Evolutionary conservation across 2,888 invertebrate genomes (phyloP).

Genomic region (Abrostola tripartita): DNA sequence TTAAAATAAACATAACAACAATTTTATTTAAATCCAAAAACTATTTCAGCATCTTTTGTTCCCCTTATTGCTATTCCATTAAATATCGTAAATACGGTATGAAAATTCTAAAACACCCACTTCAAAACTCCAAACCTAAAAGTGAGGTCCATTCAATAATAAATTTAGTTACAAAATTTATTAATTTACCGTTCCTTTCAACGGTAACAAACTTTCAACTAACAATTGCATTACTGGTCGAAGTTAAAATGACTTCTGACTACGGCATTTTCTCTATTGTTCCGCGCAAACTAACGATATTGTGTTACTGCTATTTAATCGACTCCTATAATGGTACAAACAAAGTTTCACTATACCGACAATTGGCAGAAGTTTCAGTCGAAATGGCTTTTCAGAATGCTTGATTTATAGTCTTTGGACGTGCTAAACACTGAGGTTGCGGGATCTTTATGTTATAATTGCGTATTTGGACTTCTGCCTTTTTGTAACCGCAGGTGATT

Average conservation of each 20-base stretch:
- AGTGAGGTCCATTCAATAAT: constrained; percentile 14
- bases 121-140: neutral
- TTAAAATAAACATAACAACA: no score
- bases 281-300: constrained; percentile 30
- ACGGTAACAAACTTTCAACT: constrained; percentile 37
- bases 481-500: no score
- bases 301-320: constrained; percentile 45
- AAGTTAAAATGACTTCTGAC: constrained; percentile 47
- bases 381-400: constrained; percentile 15
- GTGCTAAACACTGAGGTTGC: neutral
- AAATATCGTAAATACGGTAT: neutral
- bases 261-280: constrained; percentile 54
- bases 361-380: constrained; percentile 35
- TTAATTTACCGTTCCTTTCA: constrained; percentile 35
- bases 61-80: constrained; percentile 17
- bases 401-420: constrained; percentile 31
- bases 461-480: no score
- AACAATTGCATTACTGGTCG: constrained; percentile 50
- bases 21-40: no score
- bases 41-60: no score
- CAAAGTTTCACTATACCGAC: constrained; percentile 17
- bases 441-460: neutral
- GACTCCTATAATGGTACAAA: constrained; percentile 28
- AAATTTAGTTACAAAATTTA: constrained; percentile 38
- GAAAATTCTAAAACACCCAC: constrained; percentile 18